phyloP scores from a whole-genome alignment of 1,140 invertebrate genomes.

The Babylonia areolata region DNA sequence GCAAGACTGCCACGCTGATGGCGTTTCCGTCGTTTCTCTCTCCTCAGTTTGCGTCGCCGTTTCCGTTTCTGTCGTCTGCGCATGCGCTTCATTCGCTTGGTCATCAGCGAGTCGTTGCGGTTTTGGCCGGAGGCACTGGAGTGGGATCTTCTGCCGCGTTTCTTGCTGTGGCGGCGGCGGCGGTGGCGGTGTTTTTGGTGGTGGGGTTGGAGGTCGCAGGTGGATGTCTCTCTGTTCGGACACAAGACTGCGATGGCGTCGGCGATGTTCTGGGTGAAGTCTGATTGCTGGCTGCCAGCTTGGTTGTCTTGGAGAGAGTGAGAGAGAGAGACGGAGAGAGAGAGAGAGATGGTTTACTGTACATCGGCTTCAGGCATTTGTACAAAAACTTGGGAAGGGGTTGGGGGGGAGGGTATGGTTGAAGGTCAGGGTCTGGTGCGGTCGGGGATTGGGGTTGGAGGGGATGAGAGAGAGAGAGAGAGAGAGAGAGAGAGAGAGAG shows the following conservation, averaged over 20 bases:
- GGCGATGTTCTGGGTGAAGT: background rate
- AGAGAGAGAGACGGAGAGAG: conserved; percentile 2
- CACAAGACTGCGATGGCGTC: background rate
- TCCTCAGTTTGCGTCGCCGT: background rate
- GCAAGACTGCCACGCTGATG: background rate
- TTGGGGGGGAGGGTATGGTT: background rate
- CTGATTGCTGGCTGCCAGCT: background rate
- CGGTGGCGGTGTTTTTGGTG: too few species aligned
- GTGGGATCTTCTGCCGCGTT: too few species aligned
- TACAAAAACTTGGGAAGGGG: too few species aligned
- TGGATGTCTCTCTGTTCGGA: background rate
- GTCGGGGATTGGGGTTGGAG: background rate
- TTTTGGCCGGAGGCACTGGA: background rate
- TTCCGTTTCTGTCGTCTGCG: background rate
- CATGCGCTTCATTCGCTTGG: background rate
- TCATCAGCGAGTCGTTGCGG: background rate
- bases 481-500: conserved; percentile 24
- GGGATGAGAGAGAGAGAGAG: conserved; percentile 12
- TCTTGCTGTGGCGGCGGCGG: too few species aligned
- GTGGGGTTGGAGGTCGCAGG: too few species aligned
- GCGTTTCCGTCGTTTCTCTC: background rate
- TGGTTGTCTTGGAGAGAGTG: background rate
- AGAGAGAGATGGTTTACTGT: background rate
- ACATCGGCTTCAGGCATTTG: too few species aligned
- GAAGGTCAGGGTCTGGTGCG: background rate